Percentiles rank a stretch among this genome's conserved stretches.
Conservation (phyloP, 2,888 invertebrate genomes). For the Spodoptera littoralis region DNA sequence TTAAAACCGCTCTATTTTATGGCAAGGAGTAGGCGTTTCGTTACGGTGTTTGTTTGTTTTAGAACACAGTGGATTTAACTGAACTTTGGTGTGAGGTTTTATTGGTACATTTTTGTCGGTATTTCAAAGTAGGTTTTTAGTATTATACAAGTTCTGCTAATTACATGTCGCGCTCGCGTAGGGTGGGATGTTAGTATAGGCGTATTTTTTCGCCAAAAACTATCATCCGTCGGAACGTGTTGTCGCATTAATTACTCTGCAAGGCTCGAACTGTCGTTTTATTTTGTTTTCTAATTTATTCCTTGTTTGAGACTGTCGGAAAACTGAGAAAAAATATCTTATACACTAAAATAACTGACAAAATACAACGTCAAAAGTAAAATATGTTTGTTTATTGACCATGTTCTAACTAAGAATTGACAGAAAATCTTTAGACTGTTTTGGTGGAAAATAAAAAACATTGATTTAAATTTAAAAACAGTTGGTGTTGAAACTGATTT, state of each 20-base stretch:
- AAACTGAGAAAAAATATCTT: background rate
- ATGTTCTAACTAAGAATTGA: background rate
- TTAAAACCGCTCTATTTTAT: constrained; percentile 25
- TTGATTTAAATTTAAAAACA: too few relatives aligned
- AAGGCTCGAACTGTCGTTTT: constrained; percentile 43
- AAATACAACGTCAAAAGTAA: too few relatives aligned
- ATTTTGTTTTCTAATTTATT: constrained; percentile 37
- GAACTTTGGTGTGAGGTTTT: background rate
- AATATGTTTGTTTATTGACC: too few relatives aligned
- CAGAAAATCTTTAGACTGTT: background rate
- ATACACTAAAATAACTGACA: background rate
- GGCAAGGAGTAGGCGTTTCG: constrained; percentile 22
- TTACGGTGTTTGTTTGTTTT: constrained; percentile 24
- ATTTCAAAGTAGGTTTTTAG: constrained; percentile 1
- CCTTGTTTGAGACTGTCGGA: constrained; percentile 8
- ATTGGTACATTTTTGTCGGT: constrained; percentile 4
- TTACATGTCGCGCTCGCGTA: constrained; percentile 41
- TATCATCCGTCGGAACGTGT: constrained; percentile 79
- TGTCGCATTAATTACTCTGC: constrained; percentile 68
- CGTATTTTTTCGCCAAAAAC: constrained; percentile 84
- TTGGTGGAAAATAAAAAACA: too few relatives aligned
- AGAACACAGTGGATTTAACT: constrained; percentile 4
- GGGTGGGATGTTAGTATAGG: constrained; percentile 67
- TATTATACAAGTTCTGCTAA: constrained; percentile 24
- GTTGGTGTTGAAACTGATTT: too few relatives aligned